Evolutionary conservation across 2,888 invertebrate genomes (phyloP).

Genomic region (Orthosia gothica): DNA sequence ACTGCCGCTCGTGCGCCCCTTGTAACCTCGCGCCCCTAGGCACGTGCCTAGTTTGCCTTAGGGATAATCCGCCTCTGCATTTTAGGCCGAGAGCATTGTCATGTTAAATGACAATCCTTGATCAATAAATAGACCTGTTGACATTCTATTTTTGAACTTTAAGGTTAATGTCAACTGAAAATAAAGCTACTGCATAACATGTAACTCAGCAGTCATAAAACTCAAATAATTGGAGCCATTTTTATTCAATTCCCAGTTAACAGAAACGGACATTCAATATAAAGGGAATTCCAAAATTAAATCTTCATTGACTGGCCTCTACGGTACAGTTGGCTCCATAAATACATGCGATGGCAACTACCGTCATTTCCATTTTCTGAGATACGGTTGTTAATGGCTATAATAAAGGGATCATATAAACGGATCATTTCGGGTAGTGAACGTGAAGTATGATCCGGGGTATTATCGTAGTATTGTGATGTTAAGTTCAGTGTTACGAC

Average conservation of each 20-base stretch:
- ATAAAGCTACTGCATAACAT: neutral
- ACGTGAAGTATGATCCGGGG: conserved; percentile 71
- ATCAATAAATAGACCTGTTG: neutral
- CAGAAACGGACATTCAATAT: conserved; percentile 32
- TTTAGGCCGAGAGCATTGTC: neutral
- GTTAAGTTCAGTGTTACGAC: conserved; percentile 45
- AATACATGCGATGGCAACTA: conserved; percentile 70
- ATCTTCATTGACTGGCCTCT: conserved; percentile 54
- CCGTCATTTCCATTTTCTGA: conserved; percentile 75
- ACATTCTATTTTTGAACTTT: neutral
- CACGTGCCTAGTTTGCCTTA: no score
- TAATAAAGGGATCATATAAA: conserved; percentile 79
- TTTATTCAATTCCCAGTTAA: conserved; percentile 41
- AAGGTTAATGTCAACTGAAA: neutral
- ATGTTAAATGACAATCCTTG: neutral
- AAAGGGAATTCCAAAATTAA: conserved; percentile 54
- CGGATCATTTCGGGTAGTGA: conserved; percentile 72
- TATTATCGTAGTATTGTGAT: conserved; percentile 54
- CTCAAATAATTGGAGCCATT: neutral
- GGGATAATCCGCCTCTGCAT: no score
- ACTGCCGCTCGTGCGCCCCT: no score
- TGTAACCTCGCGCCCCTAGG: no score
- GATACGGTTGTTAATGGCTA: conserved; percentile 75
- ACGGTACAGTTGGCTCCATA: conserved; percentile 65
- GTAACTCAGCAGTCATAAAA: conserved; percentile 18